Percentiles rank a stretch among this genome's conserved stretches.
These are phyloP conservation scores for Drosophila parabipectinata DNA, from an alignment of 1,140 invertebrate genomes.

Conservation along the genomic window DNA sequence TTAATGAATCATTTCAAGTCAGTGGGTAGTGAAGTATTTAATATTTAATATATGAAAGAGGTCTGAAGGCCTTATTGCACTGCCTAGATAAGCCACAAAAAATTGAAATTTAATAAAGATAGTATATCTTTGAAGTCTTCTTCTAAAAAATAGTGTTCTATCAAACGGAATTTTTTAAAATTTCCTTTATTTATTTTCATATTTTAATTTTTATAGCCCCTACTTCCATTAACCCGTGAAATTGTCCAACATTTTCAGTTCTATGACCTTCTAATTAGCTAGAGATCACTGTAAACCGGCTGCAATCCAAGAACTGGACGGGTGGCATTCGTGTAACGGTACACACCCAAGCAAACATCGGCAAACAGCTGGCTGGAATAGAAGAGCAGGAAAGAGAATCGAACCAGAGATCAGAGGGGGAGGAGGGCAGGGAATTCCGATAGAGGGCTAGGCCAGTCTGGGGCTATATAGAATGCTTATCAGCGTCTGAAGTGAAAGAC, in stretches of 20 bases:
- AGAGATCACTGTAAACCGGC: conserved; percentile 22
- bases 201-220: neutral
- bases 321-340: conserved; percentile 62
- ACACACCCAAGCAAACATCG: conserved; percentile 30
- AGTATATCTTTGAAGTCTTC: no score
- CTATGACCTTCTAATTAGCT: neutral
- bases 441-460: conserved; percentile 27
- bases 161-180: neutral
- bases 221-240: neutral
- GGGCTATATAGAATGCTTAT: conserved; percentile 40
- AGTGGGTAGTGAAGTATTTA: no score
- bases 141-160: no score
- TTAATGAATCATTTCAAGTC: no score
- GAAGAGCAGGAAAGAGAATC: conserved; percentile 12
- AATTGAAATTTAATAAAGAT: no score
- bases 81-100: no score
- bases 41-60: no score
- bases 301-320: conserved; percentile 47
- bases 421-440: conserved; percentile 44
- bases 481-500: conserved; percentile 24
- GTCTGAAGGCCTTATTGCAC: no score
- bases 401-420: conserved; percentile 7
- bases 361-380: conserved; percentile 49
- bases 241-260: neutral
- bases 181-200: neutral